Evolutionary conservation across 2,888 invertebrate species (phyloP).

Genomic region (Ophioninae sp.): DNA sequence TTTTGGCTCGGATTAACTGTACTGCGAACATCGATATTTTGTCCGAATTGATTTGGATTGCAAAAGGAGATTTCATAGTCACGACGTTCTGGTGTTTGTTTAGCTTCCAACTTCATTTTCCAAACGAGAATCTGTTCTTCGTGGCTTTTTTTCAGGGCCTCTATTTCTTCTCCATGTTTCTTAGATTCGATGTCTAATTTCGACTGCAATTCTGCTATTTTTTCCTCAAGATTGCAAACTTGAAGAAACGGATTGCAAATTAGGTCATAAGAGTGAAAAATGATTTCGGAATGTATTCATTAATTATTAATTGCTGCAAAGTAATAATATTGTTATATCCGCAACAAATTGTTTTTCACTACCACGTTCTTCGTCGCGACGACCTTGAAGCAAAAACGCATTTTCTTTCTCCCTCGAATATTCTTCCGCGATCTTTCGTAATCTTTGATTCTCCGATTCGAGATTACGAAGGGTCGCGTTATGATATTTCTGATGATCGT

Average conservation of each 20-base stretch:
- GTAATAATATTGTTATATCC: too few species aligned
- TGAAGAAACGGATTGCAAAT: background rate
- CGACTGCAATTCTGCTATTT: slow-evolving; percentile 58
- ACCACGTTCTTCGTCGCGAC: slow-evolving; percentile 48
- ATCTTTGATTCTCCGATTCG: slow-evolving; percentile 48
- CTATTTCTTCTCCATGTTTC: slow-evolving; percentile 56
- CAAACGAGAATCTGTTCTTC: slow-evolving; percentile 55
- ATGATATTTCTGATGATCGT: slow-evolving; percentile 54
- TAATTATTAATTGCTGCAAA: too few species aligned
- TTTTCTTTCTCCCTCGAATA: slow-evolving; percentile 23
- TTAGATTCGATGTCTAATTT: slow-evolving; percentile 56
- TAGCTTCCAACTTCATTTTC: slow-evolving; percentile 48
- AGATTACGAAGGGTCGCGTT: slow-evolving; percentile 37
- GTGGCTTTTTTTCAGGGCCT: slow-evolving; percentile 57
- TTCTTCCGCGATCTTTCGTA: slow-evolving; percentile 23
- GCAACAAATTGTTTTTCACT: background rate
- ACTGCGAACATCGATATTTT: background rate
- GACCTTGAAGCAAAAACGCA: slow-evolving; percentile 3
- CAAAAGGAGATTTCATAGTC: slow-evolving; percentile 18
- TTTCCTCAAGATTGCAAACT: slow-evolving; percentile 64
- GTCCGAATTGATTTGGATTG: slow-evolving; percentile 28
- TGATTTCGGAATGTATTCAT: too few species aligned
- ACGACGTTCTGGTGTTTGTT: background rate
- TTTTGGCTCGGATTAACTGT: background rate
- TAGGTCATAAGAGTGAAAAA: too few species aligned